phyloP scores from a whole-genome alignment of 2,797 vertebrate species.

The Trachurus trachurus region DNA sequence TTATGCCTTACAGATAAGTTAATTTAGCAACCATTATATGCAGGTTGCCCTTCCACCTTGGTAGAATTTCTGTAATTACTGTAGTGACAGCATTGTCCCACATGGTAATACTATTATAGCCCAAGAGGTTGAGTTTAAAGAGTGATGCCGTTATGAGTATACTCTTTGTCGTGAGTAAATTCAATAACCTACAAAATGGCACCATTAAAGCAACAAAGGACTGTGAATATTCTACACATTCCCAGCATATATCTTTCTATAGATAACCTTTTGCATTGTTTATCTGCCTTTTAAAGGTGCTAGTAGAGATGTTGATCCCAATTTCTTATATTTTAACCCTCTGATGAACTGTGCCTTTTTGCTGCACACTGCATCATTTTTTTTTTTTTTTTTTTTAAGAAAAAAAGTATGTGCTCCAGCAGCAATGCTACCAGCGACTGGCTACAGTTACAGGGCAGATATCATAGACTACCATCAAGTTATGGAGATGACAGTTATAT shows the following conservation, averaged over 20 bases:
- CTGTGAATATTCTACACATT: conserved; percentile 32
- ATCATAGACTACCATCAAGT: conserved; percentile 71
- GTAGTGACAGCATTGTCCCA: conserved; percentile 56
- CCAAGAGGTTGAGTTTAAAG: conserved; percentile 55
- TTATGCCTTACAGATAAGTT: conserved; percentile 68
- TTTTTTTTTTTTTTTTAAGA: neutral
- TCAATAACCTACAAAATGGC: conserved; percentile 45
- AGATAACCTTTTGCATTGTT: conserved; percentile 27
- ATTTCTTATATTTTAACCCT: conserved; percentile 42
- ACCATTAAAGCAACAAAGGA: conserved; percentile 36
- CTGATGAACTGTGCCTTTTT: conserved; percentile 50
- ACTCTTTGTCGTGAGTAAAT: conserved; percentile 48
- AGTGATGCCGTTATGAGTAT: conserved; percentile 43
- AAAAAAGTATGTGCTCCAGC: conserved; percentile 30
- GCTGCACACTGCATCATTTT: conserved; percentile 39
- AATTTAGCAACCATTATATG: conserved; percentile 70
- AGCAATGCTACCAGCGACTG: conserved; percentile 40
- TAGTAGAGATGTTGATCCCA: conserved; percentile 33
- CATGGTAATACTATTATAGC: conserved; percentile 52
- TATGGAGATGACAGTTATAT: conserved; percentile 79
- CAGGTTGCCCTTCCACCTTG: conserved; percentile 67
- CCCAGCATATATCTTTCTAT: conserved; percentile 30
- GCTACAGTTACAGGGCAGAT: conserved; percentile 58
- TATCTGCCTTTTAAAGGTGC: neutral
- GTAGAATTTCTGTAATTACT: conserved; percentile 69